phyloP scores from a whole-genome alignment of 1,140 invertebrate species.

The Ostrea denselamellosa region DNA sequence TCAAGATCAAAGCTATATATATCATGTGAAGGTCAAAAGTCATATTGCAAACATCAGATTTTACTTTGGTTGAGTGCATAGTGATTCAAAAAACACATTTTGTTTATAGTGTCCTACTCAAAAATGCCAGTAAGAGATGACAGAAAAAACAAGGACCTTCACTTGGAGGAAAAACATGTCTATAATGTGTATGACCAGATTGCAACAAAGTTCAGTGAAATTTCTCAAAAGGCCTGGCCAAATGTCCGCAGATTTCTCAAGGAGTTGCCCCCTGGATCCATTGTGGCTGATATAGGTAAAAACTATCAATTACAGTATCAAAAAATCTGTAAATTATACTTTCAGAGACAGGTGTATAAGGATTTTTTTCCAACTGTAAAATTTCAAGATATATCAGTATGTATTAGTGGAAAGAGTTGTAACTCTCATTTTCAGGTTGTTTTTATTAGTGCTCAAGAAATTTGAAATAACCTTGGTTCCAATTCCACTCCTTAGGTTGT shows the following conservation, averaged over 20 bases:
- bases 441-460: no score
- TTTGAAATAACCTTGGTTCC: no score
- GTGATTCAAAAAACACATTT: background rate
- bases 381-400: no score
- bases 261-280: conserved; percentile 91
- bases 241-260: conserved; percentile 91
- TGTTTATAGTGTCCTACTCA: background rate
- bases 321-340: background rate
- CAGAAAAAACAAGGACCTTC: conserved; percentile 14
- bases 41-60: no score
- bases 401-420: no score
- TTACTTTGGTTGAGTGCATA: background rate
- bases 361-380: no score
- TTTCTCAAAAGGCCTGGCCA: conserved; percentile 88
- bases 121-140: conserved; percentile 43
- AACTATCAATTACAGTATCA: background rate
- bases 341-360: no score
- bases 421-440: no score
- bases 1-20: no score
- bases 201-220: conserved; percentile 80
- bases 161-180: conserved; percentile 91
- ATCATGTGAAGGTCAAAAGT: no score
- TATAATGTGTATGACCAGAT: conserved; percentile 96
- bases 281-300: conserved; percentile 95
- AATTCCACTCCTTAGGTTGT: conserved; percentile 84